Evolutionary conservation across 2,888 invertebrate species (phyloP).

Genomic region (Ctenicera cuprea): DNA sequence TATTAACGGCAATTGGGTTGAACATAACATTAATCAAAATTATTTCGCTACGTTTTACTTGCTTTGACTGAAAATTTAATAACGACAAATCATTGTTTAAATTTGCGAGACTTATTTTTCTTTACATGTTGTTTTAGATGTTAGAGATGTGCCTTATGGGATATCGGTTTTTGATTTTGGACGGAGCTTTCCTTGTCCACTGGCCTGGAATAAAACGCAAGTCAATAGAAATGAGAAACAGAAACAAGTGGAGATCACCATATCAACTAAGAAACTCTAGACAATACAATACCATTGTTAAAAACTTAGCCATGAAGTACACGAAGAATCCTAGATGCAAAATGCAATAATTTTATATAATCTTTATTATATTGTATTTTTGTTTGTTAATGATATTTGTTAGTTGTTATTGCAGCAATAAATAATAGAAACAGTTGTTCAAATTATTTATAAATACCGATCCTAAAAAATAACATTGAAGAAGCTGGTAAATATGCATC

Average conservation of each 20-base stretch:
- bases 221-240: conserved; percentile 62
- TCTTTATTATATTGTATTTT: conserved; percentile 19
- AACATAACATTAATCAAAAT: too few relatives aligned
- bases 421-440: background rate
- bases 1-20: too few relatives aligned
- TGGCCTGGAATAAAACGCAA: conserved; percentile 78
- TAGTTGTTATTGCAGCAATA: conserved; percentile 26
- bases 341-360: conserved; percentile 61
- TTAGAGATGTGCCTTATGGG: conserved; percentile 84
- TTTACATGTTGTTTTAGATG: conserved; percentile 75
- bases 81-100: conserved; percentile 40
- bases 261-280: conserved; percentile 71
- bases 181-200: conserved; percentile 85
- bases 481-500: too few relatives aligned
- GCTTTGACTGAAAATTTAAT: background rate
- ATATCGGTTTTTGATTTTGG: conserved; percentile 83
- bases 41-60: too few relatives aligned
- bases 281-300: conserved; percentile 74
- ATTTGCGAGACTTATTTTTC: conserved; percentile 1
- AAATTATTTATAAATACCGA: background rate
- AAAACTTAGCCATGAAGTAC: conserved; percentile 73
- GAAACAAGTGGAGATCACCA: conserved; percentile 65
- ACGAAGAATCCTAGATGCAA: conserved; percentile 71
- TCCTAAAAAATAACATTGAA: too few relatives aligned
- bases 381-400: conserved; percentile 20